These are phyloP conservation scores for Hybognathus amarus DNA, from an alignment of 2,797 vertebrate genomes.

Conservation along the genomic window DNA sequence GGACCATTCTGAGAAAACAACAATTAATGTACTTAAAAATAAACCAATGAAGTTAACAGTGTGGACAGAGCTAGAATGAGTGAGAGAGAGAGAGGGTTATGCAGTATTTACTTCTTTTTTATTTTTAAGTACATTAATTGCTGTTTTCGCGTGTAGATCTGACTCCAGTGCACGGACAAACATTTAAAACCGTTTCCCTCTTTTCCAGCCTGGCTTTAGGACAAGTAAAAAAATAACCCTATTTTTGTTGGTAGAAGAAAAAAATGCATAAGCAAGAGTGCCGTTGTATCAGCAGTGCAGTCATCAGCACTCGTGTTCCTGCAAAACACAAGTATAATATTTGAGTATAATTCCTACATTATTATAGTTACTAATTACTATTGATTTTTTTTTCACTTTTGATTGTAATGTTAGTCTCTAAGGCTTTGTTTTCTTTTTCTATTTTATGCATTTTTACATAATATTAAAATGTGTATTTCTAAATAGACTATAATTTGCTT, in stretches of 20 bases:
- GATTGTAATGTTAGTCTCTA: no score
- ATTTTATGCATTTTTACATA: not conserved
- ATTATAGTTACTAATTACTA: no score
- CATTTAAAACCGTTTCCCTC: not conserved
- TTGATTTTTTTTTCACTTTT: no score
- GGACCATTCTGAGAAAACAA: conserved; percentile 22
- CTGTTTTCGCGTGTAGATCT: not conserved
- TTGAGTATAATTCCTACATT: no score
- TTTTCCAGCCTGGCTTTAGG: not conserved
- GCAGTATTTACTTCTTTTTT: not conserved
- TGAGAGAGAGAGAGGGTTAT: no score
- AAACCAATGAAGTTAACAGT: not conserved
- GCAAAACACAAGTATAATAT: no score
- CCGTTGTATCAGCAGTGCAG: not conserved
- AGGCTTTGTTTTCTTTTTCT: not conserved
- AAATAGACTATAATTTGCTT: not conserved
- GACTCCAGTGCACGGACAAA: not conserved
- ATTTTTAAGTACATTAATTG: not conserved
- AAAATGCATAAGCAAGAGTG: not conserved
- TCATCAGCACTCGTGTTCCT: no score
- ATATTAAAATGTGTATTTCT: not conserved
- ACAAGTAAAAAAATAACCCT: not conserved
- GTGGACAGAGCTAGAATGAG: no score
- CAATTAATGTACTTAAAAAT: conserved; percentile 10
- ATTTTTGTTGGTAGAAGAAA: not conserved